Conservation (phyloP, 2,888 invertebrate species). For the Archaeoteleia sp. region DNA sequence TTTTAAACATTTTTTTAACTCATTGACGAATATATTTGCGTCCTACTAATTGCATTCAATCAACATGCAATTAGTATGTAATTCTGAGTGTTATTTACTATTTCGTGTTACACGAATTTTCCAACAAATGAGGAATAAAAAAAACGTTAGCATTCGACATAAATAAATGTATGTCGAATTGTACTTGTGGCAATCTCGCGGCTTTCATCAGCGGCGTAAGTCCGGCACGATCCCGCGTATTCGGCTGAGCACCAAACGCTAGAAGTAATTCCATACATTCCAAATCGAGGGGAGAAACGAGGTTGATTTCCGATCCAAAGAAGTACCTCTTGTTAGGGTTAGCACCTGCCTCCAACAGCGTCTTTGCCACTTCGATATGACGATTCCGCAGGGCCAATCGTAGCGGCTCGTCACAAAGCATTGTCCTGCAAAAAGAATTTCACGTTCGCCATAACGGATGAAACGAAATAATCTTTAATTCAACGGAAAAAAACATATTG, state of each 20-base stretch:
- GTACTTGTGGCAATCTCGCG: conserved; percentile 84
- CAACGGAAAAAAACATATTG: no score
- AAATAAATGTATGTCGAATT: no score
- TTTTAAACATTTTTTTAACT: no score
- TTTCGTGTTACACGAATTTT: no score
- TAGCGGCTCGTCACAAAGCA: conserved; percentile 90
- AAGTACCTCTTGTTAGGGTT: conserved; percentile 95
- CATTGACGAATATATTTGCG: no score
- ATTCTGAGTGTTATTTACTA: no score
- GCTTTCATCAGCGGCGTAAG: conserved; percentile 95
- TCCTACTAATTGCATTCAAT: no score
- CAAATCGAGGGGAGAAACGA: conserved; percentile 85
- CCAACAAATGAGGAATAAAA: no score
- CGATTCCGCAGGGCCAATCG: conserved; percentile 90
- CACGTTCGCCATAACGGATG: no score
- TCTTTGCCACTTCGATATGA: conserved; percentile 83
- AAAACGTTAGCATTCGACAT: no score
- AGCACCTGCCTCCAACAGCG: conserved; percentile 88
- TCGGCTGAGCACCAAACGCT: conserved; percentile 90
- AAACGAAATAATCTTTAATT: no score
- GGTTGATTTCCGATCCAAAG: conserved; percentile 92
- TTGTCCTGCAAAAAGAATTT: conserved; percentile 78
- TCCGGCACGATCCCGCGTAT: conserved; percentile 90
- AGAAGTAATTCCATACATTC: conserved; percentile 88
- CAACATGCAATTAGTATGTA: no score